phyloP scores from a whole-genome alignment of 2,888 invertebrate species.

The Sminthurides aquaticus region DNA sequence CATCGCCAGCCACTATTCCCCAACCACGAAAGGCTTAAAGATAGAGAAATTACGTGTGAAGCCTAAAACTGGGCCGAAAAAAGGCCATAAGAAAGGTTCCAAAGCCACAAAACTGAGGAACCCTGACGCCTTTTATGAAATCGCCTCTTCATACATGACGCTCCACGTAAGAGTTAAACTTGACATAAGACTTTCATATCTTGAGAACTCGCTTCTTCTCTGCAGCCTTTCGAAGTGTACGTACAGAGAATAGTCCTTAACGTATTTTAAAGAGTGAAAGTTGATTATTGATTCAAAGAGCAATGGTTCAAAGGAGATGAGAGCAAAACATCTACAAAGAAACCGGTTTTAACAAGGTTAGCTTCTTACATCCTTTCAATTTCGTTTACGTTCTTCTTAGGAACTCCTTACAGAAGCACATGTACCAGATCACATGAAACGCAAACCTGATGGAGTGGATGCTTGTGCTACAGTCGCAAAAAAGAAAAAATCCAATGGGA shows the following conservation, averaged over 20 bases:
- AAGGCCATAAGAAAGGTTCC: background rate
- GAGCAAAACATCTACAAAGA: too few relatives aligned
- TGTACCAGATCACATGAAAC: conserved; percentile 13
- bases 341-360: background rate
- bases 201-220: too few relatives aligned
- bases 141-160: conserved; percentile 3
- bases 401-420: conserved; percentile 11
- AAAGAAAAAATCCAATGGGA: too few relatives aligned
- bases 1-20: background rate
- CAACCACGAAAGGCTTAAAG: background rate
- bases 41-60: background rate
- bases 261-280: too few relatives aligned
- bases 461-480: too few relatives aligned
- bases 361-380: background rate
- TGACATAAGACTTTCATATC: too few relatives aligned
- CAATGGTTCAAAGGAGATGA: too few relatives aligned
- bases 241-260: too few relatives aligned
- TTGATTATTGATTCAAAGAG: too few relatives aligned
- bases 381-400: conserved; percentile 1
- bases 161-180: background rate
- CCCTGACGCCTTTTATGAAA: background rate
- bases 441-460: background rate
- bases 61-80: background rate
- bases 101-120: background rate
- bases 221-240: too few relatives aligned